These are phyloP conservation scores for Hemiprocne comata DNA, from an alignment of 2,113 vertebrate species.

Conservation along the genomic window DNA sequence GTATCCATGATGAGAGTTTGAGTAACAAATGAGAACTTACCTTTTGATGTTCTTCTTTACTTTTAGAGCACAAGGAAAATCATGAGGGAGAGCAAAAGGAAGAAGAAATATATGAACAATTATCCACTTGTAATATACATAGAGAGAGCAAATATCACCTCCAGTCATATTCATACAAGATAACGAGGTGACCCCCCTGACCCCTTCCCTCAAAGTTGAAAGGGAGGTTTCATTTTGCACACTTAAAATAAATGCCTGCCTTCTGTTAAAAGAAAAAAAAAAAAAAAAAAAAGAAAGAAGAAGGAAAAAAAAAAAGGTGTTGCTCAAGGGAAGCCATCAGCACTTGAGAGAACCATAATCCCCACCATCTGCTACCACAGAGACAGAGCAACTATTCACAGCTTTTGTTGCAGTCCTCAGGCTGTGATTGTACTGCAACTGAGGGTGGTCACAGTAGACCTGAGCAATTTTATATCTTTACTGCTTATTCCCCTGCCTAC, in stretches of 20 bases:
- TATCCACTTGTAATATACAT: background rate
- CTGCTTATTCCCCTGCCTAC: conserved; percentile 33
- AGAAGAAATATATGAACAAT: background rate
- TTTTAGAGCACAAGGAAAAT: background rate
- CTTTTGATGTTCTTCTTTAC: background rate
- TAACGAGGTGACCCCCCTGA: conserved; percentile 5
- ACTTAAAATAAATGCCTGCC: conserved; percentile 25
- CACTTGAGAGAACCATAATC: conserved; percentile 60
- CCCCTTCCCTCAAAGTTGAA: background rate
- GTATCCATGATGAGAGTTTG: background rate
- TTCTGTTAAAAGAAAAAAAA: background rate
- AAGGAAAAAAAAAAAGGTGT: background rate
- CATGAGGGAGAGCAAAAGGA: background rate
- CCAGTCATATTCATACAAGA: background rate
- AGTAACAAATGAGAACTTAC: background rate
- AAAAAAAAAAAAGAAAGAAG: background rate
- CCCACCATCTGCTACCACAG: conserved; percentile 59
- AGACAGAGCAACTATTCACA: conserved; percentile 59
- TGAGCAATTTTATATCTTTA: conserved; percentile 50
- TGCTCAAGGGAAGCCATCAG: conserved; percentile 58
- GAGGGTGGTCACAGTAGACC: conserved; percentile 59
- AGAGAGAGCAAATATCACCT: background rate
- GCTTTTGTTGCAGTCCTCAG: conserved; percentile 63
- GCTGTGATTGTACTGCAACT: conserved; percentile 57
- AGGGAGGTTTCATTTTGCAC: background rate